phyloP scores from a whole-genome alignment of 2,113 vertebrate species.

The Thunnus thynnus region DNA sequence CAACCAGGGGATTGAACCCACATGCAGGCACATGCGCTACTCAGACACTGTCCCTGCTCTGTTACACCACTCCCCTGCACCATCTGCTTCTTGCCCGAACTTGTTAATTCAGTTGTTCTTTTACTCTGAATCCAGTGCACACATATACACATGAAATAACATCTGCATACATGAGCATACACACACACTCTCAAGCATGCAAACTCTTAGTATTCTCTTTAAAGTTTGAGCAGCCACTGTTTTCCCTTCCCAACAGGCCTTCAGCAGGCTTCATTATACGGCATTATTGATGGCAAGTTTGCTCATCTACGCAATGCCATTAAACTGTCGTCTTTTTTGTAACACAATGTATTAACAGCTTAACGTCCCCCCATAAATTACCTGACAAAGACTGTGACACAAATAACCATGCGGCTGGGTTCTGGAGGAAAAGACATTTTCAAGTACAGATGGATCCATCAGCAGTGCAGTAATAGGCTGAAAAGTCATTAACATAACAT shows the following conservation, averaged over 20 bases:
- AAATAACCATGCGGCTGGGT: constrained; percentile 66
- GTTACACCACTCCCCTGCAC: not conserved
- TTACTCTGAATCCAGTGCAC: not conserved
- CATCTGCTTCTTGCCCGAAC: not conserved
- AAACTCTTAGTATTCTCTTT: constrained; percentile 46
- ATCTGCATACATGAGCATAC: not conserved
- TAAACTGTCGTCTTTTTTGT: constrained; percentile 76
- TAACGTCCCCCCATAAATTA: constrained; percentile 85
- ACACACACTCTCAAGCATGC: constrained; percentile 7
- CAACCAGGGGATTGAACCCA: not conserved
- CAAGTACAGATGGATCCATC: constrained; percentile 78
- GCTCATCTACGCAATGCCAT: constrained; percentile 78
- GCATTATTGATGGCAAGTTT: constrained; percentile 83
- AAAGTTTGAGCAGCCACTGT: constrained; percentile 48
- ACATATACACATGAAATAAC: not conserved
- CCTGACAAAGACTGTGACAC: constrained; percentile 83
- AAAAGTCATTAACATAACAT: constrained; percentile 81
- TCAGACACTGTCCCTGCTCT: not conserved
- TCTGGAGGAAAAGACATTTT: constrained; percentile 79
- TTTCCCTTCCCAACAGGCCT: constrained; percentile 51
- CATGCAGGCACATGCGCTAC: not conserved
- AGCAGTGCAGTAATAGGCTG: constrained; percentile 71
- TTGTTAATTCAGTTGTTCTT: not conserved
- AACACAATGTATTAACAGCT: constrained; percentile 79
- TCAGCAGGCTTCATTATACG: constrained; percentile 66